Evolutionary conservation across 1,140 invertebrate genomes (phyloP), one percentile per base, ranked within the genome.

Genomic region (Scylla paramamosain): DNA sequence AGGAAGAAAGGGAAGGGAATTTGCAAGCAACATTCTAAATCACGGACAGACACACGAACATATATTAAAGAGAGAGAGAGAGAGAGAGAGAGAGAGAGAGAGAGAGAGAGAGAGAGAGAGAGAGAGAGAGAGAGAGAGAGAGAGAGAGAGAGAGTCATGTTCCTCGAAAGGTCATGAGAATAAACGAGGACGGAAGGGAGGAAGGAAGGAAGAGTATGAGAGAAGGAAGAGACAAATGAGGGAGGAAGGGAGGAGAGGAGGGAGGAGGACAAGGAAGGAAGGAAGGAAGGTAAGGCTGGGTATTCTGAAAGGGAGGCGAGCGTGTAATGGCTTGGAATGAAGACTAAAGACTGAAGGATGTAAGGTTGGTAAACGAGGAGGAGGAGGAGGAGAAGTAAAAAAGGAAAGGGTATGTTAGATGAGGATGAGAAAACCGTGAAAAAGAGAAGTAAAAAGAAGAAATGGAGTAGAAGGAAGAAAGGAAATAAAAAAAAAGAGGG

Each of bases 41-140:
- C 52, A 59, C 16, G 16, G 0, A 59, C 12, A 20, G 16, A 12
- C 52, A 14, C 16, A 59, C 52, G n/a, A 0, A 12, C 59, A 12
- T 77, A 77, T 77, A 25, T 77, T 25, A 46, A 12, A 89, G 4
- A 89, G 39, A 89, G 39, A 89, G 39, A 89, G 87, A 46, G 39
- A 89, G 4, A 89, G 39, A 89, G 39, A 89, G 39, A 89, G 87
- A 89, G 39, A 89, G 39, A 48, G 87, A 89, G 39, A 89, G 39
- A 89, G 87, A 89, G 39, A 48, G 39, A 89, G 87, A 89, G 32
- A 89, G 32, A 46, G 39, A 89, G 87, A 89, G 29, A 89, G 87
- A 89, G 39, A 46, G 87, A 89, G 39, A 89, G 39, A 48, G 87
- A 89, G 39, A 89, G 39, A 89, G 87, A 89, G 39, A 48, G 39